phyloP scores from a whole-genome alignment of 1,140 invertebrate genomes.

The Paraescarpia echinospica region DNA sequence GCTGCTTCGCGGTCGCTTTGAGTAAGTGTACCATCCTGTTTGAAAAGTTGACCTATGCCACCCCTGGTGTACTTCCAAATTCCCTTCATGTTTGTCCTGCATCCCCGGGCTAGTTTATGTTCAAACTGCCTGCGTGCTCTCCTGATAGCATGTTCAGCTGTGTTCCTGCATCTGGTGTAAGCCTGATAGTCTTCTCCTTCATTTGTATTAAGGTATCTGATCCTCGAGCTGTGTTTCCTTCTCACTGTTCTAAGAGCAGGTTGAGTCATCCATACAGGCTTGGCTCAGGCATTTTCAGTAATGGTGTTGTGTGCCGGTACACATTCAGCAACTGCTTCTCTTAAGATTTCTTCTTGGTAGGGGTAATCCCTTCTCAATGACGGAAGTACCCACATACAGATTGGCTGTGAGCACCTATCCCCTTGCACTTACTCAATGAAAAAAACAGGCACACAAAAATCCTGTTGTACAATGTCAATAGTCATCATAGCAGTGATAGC shows the following conservation, averaged over 20 bases:
- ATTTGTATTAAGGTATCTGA: not conserved
- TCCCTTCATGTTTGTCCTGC: not conserved
- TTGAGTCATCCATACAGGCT: not conserved
- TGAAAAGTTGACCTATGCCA: not conserved
- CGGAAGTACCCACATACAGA: too few relatives aligned
- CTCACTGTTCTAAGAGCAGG: not conserved
- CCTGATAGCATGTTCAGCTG: not conserved
- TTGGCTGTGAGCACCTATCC: too few relatives aligned
- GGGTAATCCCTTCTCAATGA: too few relatives aligned
- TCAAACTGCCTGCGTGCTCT: not conserved
- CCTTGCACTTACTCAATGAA: too few relatives aligned
- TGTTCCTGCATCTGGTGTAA: not conserved
- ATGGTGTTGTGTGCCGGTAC: too few relatives aligned
- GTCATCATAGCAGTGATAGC: too few relatives aligned
- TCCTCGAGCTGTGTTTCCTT: not conserved
- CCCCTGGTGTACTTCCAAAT: not conserved
- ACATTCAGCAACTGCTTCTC: too few relatives aligned
- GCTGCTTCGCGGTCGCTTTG: not conserved
- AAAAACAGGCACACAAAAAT: too few relatives aligned
- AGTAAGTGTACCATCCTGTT: not conserved
- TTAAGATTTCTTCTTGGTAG: too few relatives aligned
- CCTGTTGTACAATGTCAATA: too few relatives aligned
- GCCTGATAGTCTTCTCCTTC: not conserved
- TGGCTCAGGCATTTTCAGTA: not conserved
- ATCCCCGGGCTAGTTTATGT: not conserved